These are phyloP conservation scores for Myrmophylax atrothorax DNA, from an alignment of 2,113 vertebrate species.

Conservation along the genomic window DNA sequence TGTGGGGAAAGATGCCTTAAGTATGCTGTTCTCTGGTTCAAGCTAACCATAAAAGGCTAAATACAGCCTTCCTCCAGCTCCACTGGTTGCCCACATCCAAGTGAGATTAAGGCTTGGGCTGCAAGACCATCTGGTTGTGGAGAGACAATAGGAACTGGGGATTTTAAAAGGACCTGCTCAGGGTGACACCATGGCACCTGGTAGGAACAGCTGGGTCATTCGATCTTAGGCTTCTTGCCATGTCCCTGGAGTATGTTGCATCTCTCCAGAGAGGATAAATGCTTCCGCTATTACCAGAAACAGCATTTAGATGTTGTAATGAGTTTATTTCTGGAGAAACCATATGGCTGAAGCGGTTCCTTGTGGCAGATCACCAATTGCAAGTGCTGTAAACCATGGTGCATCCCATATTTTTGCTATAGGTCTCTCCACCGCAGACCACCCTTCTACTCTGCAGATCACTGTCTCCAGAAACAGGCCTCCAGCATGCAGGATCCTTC, in stretches of 20 bases:
- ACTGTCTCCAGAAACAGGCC: not conserved
- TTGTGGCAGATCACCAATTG: not conserved
- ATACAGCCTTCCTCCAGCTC: not conserved
- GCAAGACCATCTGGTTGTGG: not conserved
- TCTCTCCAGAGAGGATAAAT: not conserved
- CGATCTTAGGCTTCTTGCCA: not conserved
- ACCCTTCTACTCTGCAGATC: not conserved
- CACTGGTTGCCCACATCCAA: not conserved
- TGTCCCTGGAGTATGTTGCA: not conserved
- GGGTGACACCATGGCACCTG: not conserved
- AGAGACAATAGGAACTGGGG: not conserved
- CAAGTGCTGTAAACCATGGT: not conserved
- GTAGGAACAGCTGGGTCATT: not conserved
- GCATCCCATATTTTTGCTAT: not conserved
- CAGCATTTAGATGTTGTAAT: not conserved
- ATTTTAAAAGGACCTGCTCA: not conserved
- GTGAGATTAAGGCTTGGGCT: not conserved
- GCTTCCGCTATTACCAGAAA: not conserved
- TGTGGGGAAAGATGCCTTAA: not conserved
- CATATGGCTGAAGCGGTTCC: not conserved
- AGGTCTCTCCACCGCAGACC: not conserved
- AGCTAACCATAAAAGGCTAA: conserved; percentile 23
- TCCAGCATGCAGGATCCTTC: not conserved
- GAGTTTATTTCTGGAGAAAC: not conserved
- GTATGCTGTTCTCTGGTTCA: not conserved